Base-by-base conservation (phyloP, 2,888 invertebrate genomes). In the Heliconius hortense region DNA sequence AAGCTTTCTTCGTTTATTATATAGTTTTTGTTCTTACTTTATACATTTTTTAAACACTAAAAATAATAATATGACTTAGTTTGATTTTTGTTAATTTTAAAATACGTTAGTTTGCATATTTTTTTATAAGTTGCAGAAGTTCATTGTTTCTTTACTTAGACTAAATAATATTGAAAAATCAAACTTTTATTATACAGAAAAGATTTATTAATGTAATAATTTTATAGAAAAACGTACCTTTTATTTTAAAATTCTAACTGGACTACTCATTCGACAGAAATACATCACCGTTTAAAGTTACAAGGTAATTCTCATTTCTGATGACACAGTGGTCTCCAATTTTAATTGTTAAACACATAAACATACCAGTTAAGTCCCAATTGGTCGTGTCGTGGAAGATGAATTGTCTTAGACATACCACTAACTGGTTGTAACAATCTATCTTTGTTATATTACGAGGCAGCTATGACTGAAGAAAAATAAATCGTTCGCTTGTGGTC, bases 281-380 rank as follows among this genome's bases (percentile, higher is more conserved):
- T 68, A 48, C 60, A 62, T 62, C 74, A 48, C 43, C 60, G 3
- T 31, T 31, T 11, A 48, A 60, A 53, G 35, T 59, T 60, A 62
- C 63, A 56, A 56, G 56, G 70, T 71, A 75, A 71, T 75, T 59
- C 26, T 71, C 39, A 71, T 75, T 75, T 71, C 70, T 59, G 56
- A 8, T 43, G 74, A 53, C 70, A 64, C 63, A 64, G 63, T 75
- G 43, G 59, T 59, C 35, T 75, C 70, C 26, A 39, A 75, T 64
- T 68, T 66, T 75, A 75, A 71, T 75, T 71, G 74, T 71, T 28
- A 59, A 64, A 64, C 64, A 56, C 74, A 75, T 71, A 75, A 75
- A 75, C 39, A 28, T 28, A 24, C 39, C 74, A 64, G 62, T 75
- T 75, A 43, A 70, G 8, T 11, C 39, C 18, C 43, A 74, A 70